Evolutionary conservation across 2,113 vertebrate species (phyloP).

Genomic region (Phalacrocorax pelagicus): DNA sequence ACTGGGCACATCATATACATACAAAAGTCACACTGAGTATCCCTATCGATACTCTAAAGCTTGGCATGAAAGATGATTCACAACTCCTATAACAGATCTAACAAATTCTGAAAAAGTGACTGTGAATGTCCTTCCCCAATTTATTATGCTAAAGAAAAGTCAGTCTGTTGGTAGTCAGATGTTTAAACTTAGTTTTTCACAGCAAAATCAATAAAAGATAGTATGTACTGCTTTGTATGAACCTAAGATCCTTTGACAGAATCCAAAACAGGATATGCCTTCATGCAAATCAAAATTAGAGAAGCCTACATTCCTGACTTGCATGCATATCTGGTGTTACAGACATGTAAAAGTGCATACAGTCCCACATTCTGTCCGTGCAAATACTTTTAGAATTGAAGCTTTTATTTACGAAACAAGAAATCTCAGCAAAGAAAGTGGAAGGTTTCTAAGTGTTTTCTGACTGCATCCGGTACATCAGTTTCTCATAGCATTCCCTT

Average conservation of each 20-base stretch:
- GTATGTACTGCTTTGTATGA: neutral
- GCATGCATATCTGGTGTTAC: neutral
- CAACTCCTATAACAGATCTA: neutral
- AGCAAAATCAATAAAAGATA: neutral
- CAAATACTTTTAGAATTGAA: neutral
- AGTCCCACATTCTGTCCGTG: neutral
- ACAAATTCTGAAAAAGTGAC: neutral
- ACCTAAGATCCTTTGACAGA: neutral
- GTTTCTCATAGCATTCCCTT: neutral
- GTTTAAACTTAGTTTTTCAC: neutral
- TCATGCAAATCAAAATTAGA: neutral
- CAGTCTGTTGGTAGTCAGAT: neutral
- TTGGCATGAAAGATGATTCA: neutral
- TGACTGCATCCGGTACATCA: neutral
- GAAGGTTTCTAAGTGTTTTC: neutral
- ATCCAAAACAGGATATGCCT: neutral
- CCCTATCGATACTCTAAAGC: neutral
- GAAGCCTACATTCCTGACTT: neutral
- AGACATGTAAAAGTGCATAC: neutral
- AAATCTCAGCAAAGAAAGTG: neutral
- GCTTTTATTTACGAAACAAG: neutral
- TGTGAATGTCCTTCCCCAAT: neutral
- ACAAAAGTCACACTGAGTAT: neutral
- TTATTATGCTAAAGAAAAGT: neutral
- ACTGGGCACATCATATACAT: accelerated